Conservation (phyloP, 2,888 invertebrate genomes). For the Melanotus villosus region DNA sequence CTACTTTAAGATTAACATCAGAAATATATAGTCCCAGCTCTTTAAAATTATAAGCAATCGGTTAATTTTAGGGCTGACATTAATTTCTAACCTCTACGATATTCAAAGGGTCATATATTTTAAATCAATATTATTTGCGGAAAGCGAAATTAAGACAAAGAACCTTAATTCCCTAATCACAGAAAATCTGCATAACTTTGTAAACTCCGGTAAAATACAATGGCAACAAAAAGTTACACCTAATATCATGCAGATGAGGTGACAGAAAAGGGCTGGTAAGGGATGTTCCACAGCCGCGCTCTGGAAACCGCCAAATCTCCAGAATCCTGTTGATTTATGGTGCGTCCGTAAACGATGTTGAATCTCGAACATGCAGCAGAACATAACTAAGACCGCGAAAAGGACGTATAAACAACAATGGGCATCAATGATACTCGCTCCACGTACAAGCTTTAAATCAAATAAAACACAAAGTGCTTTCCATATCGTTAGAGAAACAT, state of each 20-base stretch:
- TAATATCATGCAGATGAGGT: slow-evolving; percentile 40
- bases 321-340: slow-evolving; percentile 29
- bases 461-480: too few relatives aligned
- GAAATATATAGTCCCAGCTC: too few relatives aligned
- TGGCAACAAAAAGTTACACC: slow-evolving; percentile 33
- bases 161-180: not conserved
- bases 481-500: too few relatives aligned
- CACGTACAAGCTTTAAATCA: too few relatives aligned
- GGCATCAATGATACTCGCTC: too few relatives aligned
- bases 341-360: slow-evolving; percentile 18
- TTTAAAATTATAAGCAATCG: too few relatives aligned
- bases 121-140: not conserved
- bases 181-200: slow-evolving; percentile 16
- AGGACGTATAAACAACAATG: slow-evolving; percentile 12
- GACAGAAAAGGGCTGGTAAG: slow-evolving; percentile 21
- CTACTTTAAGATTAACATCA: too few relatives aligned
- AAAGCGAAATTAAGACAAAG: slow-evolving; percentile 15
- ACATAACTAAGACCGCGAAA: slow-evolving; percentile 8
- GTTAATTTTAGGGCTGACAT: too few relatives aligned
- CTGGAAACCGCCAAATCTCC: slow-evolving; percentile 29
- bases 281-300: slow-evolving; percentile 20
- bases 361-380: slow-evolving; percentile 13
- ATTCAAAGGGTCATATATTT: not conserved
- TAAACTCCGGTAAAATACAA: slow-evolving; percentile 11
- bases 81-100: too few relatives aligned